These are phyloP conservation scores for Aethina tumida DNA, from an alignment of 1,140 invertebrate genomes.

Conservation along the genomic window DNA sequence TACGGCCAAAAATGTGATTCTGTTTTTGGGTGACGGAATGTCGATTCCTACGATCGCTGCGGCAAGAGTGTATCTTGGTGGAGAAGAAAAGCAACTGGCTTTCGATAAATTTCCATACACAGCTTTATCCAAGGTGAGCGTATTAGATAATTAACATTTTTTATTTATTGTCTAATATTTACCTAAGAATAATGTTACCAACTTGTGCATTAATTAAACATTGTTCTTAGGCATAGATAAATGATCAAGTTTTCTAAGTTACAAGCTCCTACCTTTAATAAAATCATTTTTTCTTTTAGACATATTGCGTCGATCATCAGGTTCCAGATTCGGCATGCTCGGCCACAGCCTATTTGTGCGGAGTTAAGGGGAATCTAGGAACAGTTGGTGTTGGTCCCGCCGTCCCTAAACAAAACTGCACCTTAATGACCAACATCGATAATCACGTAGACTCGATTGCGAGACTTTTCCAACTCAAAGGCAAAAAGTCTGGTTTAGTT, in stretches of 20 bases:
- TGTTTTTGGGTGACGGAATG: constrained; percentile 78
- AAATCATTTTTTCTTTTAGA: constrained; percentile 42
- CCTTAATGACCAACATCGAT: constrained; percentile 40
- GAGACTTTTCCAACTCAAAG: constrained; percentile 61
- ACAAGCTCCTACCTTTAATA: no score
- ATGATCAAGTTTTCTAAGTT: no score
- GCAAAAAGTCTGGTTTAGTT: constrained; percentile 65
- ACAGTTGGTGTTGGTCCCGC: constrained; percentile 64
- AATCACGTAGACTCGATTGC: constrained; percentile 56
- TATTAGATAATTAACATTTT: not conserved
- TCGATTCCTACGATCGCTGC: constrained; percentile 64
- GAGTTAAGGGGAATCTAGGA: constrained; percentile 74
- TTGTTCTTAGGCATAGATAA: no score
- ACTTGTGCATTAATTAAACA: no score
- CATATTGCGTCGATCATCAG: constrained; percentile 73
- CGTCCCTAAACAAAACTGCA: constrained; percentile 48
- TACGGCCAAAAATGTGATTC: constrained; percentile 60
- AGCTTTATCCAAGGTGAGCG: constrained; percentile 59
- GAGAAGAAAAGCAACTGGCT: constrained; percentile 56
- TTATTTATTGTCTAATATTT: not conserved
- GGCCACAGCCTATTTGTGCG: constrained; percentile 73
- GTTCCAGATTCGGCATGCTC: constrained; percentile 58
- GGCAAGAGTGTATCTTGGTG: constrained; percentile 56
- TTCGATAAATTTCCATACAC: constrained; percentile 70
- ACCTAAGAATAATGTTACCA: no score